Percentiles rank a stretch among this genome's conserved stretches.
phyloP scores from a whole-genome alignment of 2,888 invertebrate genomes.

The Masnerella sp. region DNA sequence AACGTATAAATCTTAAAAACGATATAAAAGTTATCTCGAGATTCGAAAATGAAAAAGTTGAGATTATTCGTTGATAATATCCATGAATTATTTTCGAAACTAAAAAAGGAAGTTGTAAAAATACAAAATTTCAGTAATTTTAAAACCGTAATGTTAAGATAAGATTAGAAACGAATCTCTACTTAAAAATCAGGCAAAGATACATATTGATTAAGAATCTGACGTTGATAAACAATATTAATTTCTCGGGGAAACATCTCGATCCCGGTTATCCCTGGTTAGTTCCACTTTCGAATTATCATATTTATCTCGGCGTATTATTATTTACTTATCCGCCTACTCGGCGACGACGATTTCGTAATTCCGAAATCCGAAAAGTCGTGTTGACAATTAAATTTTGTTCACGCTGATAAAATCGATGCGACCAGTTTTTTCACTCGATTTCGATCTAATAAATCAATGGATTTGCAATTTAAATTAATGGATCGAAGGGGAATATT shows the following conservation, averaged over 20 bases:
- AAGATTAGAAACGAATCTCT: constrained; percentile 48
- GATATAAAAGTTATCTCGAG: too few species aligned
- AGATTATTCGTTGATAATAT: too few species aligned
- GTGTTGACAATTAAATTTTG: constrained; percentile 24
- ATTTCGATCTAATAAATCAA: too few species aligned
- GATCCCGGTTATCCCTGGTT: constrained; percentile 16
- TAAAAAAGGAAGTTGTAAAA: constrained; percentile 15
- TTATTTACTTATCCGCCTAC: constrained; percentile 34
- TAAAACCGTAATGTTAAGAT: constrained; percentile 45
- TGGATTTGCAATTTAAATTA: too few species aligned
- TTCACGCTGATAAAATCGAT: too few species aligned
- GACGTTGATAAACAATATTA: constrained; percentile 50
- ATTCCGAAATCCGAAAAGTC: constrained; percentile 14
- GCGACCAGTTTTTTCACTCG: too few species aligned
- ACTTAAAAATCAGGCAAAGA: constrained; percentile 45
- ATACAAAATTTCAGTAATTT: constrained; percentile 47
- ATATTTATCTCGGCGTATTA: constrained; percentile 43
- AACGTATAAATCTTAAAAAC: too few species aligned
- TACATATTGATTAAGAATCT: constrained; percentile 50
- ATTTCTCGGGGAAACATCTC: constrained; percentile 42
- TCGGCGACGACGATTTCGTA: constrained; percentile 10
- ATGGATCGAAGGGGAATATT: too few species aligned
- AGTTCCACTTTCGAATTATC: constrained; percentile 48
- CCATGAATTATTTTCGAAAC: too few species aligned
- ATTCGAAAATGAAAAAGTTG: too few species aligned